Evolutionary conservation across 1,140 invertebrate species (phyloP), one percentile per base, ranked within the genome.

Genomic region (Aphis craccivora): DNA sequence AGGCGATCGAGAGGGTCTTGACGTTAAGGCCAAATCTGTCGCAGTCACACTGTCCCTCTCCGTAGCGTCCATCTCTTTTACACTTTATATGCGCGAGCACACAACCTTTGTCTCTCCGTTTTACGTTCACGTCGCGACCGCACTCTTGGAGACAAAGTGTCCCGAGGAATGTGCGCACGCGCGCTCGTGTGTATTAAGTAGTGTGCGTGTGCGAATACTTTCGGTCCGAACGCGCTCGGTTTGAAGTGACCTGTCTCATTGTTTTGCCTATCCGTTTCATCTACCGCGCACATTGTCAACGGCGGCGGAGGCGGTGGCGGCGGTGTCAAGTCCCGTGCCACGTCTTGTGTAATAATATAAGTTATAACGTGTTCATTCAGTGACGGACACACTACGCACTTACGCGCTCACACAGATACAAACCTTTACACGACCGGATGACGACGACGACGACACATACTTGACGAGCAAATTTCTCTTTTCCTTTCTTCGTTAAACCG

Each of bases 161-260:
- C n/a, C 14, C 60, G 30, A 18, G 60, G 30, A 76, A 76, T n/a
- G 60, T 76, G 60, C 60, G 60, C 60, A 76, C 60, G 60, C 60
- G 60, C 55, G 4, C 30, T 2, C 0, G 53, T 53, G 55, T 14
- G 55, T 30, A 30, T 60, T 4, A 11, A 45, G 45, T 45, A 30
- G 55, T 60, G 55, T n/a, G 11, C 30, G 60, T n/a, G 60, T 76
- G 60, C 30, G 30, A 76, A 76, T 23, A 9, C 81, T 37, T 84
- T 84, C 35, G 22, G 83, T 40, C 22, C 83, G 83, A 45, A 86
- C 84, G 35, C 40, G 23, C 37, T 43, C 83, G 84, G 84, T 86
- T 45, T 86, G 84, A 86, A 86, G 84, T 86, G 84, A 45, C 43
- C 84, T n/a, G 84, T 86, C 23, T 86, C 40, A 86, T 86, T 86